Percentiles rank a stretch among this genome's conserved stretches.
phyloP scores from a whole-genome alignment of 2,888 invertebrate genomes.

The Tipula confusa region DNA sequence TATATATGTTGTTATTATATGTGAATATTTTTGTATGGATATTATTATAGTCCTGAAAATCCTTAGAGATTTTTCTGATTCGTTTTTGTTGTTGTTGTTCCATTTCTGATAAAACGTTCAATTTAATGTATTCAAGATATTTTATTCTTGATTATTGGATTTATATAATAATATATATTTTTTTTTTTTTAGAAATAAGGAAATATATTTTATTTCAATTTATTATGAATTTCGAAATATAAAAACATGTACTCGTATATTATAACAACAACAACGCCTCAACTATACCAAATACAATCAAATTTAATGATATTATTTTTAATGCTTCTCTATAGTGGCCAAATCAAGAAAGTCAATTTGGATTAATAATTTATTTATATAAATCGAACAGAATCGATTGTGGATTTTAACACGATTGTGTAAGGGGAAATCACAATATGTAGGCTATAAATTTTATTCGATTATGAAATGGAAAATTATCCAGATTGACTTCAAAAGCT shows the following conservation, averaged over 20 bases:
- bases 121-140: conserved; percentile 25
- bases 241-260: neutral
- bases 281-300: neutral
- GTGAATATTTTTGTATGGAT: neutral
- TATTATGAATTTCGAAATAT: neutral
- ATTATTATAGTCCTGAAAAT: conserved; percentile 20
- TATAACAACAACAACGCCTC: neutral
- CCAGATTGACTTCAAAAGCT: neutral
- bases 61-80: neutral
- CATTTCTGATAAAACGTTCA: neutral
- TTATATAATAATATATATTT: conserved; percentile 14
- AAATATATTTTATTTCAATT: conserved; percentile 5
- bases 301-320: neutral
- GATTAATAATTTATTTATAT: neutral
- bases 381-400: neutral
- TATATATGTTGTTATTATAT: conserved; percentile 20
- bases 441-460: neutral
- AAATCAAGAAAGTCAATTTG: neutral
- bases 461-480: neutral
- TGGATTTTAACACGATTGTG: neutral
- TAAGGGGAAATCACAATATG: neutral
- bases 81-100: neutral
- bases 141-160: neutral
- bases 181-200: neutral
- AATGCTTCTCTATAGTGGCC: neutral